Evolutionary conservation across 2,113 vertebrate species (phyloP).

Genomic region (Mesoclemmys tuberculata): DNA sequence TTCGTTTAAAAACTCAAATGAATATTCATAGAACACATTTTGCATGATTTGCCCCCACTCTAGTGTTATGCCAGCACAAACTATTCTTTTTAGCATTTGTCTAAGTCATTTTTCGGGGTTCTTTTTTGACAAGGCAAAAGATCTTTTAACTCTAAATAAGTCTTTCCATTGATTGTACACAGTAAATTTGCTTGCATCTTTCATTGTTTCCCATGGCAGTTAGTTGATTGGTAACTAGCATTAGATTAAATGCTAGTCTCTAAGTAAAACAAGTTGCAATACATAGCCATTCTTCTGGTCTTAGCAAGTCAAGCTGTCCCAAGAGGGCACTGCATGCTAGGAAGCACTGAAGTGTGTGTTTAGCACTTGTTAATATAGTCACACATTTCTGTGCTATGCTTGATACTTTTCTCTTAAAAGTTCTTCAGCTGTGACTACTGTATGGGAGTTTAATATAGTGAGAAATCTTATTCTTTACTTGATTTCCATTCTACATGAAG

Average conservation of each 20-base stretch:
- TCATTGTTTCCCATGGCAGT: neutral
- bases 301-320: neutral
- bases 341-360: neutral
- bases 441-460: neutral
- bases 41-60: neutral
- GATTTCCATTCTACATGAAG: neutral
- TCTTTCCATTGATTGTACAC: neutral
- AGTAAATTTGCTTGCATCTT: neutral
- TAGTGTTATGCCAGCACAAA: neutral
- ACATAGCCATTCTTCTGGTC: neutral
- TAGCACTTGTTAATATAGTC: neutral
- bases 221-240: neutral
- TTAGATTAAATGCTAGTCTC: rapidly evolving
- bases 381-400: neutral
- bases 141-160: neutral
- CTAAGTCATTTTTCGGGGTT: neutral
- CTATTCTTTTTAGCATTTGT: neutral
- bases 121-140: neutral
- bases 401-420: neutral
- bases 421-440: neutral
- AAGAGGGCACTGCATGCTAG: neutral
- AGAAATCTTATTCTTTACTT: neutral
- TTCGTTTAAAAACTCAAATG: neutral
- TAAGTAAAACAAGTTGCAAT: neutral
- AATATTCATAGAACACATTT: neutral